Evolutionary conservation across 2,113 vertebrate genomes (phyloP), one percentile per base, ranked within the genome.

Genomic region (Trichomycterus rosablanca): DNA sequence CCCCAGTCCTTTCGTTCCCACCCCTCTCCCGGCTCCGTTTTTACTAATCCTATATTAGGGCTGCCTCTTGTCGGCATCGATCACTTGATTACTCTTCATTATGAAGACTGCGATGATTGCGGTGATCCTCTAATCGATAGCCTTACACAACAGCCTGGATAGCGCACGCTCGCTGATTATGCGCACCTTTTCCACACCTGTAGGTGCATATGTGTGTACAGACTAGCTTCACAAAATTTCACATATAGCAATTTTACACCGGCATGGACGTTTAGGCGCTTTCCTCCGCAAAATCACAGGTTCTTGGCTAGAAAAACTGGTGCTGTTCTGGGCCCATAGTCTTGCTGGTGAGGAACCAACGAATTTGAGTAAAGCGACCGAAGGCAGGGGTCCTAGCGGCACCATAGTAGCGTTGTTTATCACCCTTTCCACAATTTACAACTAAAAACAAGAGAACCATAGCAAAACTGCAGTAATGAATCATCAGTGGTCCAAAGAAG

Each of bases 71-170:
- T 67, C 62, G 68, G 71, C 66, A 86, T 81, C 80, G 86, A 88
- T 84, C 83, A 72, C 68, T 76, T 84, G 82, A 86, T 86, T 82
- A 85, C 73, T 55, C 68, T 80, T 81, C 81, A 82, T 82, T 83
- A 81, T 84, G 82, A 85, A 80, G 81, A 78, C 81, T 75, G 76
- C 78, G 82, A 86, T 88, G 84, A 83, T 84, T 82, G 81, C 78
- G 78, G 79, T 78, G 71, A 74, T 76, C 81, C 72, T 66, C 56
- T 45, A 67, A 85, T 85, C 86, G 78, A 87, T 81, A 64, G 22
- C 65, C 74, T 71, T 63, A 69, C 75, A 78, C 76, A 74, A 76
- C 72, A 71, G 69, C 34, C 34, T 12, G n/a, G n/a, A n/a, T n/a
- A n/a, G 9, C 30, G 5, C 30, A 7, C 35, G 7, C 10, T 10